Evolutionary conservation across 1,140 invertebrate species (phyloP), one percentile per base, ranked within the genome.

Genomic region (Papilio helenus): DNA sequence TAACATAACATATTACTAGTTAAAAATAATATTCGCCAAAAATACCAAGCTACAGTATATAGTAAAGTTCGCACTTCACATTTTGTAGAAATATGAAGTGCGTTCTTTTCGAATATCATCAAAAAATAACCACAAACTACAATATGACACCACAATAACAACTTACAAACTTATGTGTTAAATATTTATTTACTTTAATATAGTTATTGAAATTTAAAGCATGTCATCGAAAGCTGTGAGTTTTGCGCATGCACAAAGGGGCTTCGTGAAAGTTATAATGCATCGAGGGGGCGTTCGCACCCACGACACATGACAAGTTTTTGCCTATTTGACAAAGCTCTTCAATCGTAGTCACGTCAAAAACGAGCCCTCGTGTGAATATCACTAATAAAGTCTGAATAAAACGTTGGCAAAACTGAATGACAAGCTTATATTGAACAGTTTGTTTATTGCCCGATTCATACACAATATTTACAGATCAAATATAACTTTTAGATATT

Each of bases 311-410:
- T 88, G 85, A 88, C 91, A 92, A 89, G 79, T 90, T 90, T 90
- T 88, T 91, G 89, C 91, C 87, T 84, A 86, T 87, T 86, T 84
- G 83, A 91, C 89, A 89, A 91, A 86, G 79, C 85, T 84, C 85
- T 86, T 86, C 84, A 87, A 82, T 86, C 85, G 85, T 78, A 82
- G 73, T 61, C 83, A 83, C 84, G 77, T 85, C 85, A 86, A 88
- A 84, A 85, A 88, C 39, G 72, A 84, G 84, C 83, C 85, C 84
- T 87, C 77, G 72, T 83, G 80, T 81, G 83, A 84, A 88, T 84
- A 84, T 86, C 76, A 76, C 73, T 83, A 83, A 90, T 86, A 90
- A 88, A 88, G 72, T 81, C 73, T 81, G 84, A 87, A 89, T 93
- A 87, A 88, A 89, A 88, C 88, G 79, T 86, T 88, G 86, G 88